Evolutionary conservation across 2,113 vertebrate species (phyloP).

Genomic region (Jacana jacana): DNA sequence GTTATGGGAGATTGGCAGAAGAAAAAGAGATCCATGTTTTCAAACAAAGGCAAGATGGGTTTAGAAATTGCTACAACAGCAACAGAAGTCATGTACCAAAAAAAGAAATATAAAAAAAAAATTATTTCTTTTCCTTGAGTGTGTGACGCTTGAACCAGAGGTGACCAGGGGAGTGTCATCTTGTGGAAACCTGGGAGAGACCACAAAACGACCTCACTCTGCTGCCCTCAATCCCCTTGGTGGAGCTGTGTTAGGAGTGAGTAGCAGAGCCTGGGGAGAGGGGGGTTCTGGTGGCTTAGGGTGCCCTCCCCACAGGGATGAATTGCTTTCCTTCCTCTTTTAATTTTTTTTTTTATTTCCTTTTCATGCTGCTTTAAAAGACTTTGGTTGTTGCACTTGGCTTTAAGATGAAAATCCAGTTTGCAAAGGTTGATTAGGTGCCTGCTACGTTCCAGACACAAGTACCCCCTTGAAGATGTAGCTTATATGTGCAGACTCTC

Average conservation of each 20-base stretch:
- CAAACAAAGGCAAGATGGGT: not conserved
- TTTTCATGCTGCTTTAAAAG: constrained; percentile 30
- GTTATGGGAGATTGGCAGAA: not conserved
- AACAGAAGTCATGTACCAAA: not conserved
- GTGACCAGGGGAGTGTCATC: not conserved
- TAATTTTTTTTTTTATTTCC: not conserved
- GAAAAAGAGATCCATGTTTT: not conserved
- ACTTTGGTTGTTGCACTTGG: constrained; percentile 33
- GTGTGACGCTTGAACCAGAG: not conserved
- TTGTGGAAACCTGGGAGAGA: accelerated
- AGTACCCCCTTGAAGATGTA: constrained; percentile 13
- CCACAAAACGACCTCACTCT: not conserved
- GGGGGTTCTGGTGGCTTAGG: not conserved
- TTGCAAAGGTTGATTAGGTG: constrained; percentile 44
- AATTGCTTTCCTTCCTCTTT: not conserved
- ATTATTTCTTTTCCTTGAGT: too few species aligned
- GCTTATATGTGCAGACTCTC: constrained; percentile 14
- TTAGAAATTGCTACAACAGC: not conserved
- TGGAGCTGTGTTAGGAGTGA: not conserved
- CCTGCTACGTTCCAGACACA: constrained; percentile 36
- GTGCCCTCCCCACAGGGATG: not conserved
- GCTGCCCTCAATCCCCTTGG: not conserved
- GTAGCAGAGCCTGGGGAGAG: not conserved
- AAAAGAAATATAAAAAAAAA: not conserved
- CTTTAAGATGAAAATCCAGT: constrained; percentile 45